phyloP scores from a whole-genome alignment of 2,113 vertebrate genomes.

The Trogon surrucura region DNA sequence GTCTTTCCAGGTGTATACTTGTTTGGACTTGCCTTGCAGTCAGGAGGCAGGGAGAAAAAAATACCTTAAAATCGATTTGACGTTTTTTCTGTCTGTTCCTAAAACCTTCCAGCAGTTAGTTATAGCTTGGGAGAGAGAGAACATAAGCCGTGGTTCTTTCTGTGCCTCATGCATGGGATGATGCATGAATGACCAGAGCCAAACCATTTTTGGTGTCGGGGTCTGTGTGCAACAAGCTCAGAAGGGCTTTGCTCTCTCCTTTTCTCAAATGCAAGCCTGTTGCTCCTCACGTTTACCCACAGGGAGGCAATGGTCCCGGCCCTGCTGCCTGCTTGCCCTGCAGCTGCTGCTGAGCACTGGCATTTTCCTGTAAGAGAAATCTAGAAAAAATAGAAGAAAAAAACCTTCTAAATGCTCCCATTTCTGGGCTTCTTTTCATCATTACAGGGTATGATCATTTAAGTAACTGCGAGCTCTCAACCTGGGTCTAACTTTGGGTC shows the following conservation, averaged over 20 bases:
- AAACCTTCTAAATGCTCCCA: not conserved
- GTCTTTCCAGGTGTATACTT: not conserved
- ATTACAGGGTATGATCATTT: not conserved
- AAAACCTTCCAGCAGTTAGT: not conserved
- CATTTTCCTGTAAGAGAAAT: not conserved
- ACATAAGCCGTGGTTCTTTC: not conserved
- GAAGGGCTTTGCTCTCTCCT: not conserved
- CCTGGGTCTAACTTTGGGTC: not conserved
- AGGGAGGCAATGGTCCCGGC: not conserved
- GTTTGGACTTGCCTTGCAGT: not conserved
- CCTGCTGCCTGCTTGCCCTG: not conserved
- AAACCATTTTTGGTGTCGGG: not conserved
- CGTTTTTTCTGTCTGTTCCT: not conserved
- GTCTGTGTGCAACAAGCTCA: not conserved
- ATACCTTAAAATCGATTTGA: not conserved
- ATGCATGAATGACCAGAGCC: not conserved
- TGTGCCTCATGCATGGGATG: not conserved
- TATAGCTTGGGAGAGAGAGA: not conserved
- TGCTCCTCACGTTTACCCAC: not conserved
- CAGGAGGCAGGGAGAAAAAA: not conserved
- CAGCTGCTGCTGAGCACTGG: not conserved
- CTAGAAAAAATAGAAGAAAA: too few species aligned
- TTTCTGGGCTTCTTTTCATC: not conserved
- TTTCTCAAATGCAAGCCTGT: not conserved
- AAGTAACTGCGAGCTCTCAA: not conserved